Percentiles rank a stretch among this genome's conserved stretches.
Conservation (phyloP, 2,888 invertebrate species). For the Aethes cnicana region DNA sequence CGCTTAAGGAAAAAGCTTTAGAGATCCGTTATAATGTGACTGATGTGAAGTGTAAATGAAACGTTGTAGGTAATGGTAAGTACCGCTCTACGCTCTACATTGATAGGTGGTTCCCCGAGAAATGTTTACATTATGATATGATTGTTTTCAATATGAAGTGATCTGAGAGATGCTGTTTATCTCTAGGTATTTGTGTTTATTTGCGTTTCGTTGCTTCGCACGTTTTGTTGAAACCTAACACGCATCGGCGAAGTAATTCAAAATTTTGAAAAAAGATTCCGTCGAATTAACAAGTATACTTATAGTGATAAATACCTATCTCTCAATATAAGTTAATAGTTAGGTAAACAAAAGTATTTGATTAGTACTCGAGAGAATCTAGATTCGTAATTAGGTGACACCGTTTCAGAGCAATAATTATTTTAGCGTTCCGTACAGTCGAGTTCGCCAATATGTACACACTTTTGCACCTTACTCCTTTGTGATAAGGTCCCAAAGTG, state of each 20-base stretch:
- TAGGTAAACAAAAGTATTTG: constrained; percentile 10
- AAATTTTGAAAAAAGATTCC: no score
- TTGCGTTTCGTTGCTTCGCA: no score
- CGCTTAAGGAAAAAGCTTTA: constrained; percentile 1
- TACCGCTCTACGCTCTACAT: neutral
- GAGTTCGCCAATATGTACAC: no score
- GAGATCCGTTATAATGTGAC: neutral
- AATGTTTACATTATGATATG: constrained; percentile 11
- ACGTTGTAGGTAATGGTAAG: constrained; percentile 17
- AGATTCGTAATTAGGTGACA: constrained; percentile 20
- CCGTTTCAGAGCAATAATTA: no score
- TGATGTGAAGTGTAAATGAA: neutral
- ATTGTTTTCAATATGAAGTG: neutral
- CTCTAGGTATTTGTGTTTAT: no score
- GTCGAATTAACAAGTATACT: no score
- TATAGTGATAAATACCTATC: no score
- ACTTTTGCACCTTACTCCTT: no score
- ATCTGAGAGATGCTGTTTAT: neutral
- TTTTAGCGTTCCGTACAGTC: no score
- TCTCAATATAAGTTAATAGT: constrained; percentile 1
- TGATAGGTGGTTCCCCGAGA: constrained; percentile 20
- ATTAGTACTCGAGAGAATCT: constrained; percentile 9
- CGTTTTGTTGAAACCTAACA: no score
- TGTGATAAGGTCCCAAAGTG: no score
- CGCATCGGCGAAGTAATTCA: no score